Conservation (phyloP, 2,888 invertebrate genomes). For the Nudaria mundana region DNA sequence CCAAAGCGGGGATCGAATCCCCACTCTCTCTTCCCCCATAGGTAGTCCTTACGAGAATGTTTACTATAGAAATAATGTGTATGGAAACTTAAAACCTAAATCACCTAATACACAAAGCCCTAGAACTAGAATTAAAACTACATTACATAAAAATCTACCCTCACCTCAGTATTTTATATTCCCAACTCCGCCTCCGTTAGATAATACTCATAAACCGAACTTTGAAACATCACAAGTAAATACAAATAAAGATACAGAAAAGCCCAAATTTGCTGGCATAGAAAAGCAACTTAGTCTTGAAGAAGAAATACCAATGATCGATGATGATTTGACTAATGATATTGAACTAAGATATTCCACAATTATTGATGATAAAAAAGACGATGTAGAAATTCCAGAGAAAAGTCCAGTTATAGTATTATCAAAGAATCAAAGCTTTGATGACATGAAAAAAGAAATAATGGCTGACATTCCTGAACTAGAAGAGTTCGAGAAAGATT, state of each 20-base stretch:
- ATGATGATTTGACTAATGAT: conserved; percentile 71
- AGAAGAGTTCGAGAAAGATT: conserved; percentile 77
- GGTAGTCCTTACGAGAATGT: conserved; percentile 84
- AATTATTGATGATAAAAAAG: conserved; percentile 41
- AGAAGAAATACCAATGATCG: conserved; percentile 79
- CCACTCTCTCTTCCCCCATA: conserved; percentile 44
- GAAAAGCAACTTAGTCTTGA: conserved; percentile 75
- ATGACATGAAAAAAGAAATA: conserved; percentile 73
- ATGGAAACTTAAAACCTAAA: conserved; percentile 60
- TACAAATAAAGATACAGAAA: conserved; percentile 14
- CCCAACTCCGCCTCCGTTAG: conserved; percentile 65
- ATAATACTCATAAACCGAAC: conserved; percentile 49
- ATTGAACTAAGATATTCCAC: conserved; percentile 68
- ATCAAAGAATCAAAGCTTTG: conserved; percentile 67
- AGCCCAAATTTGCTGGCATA: conserved; percentile 56
- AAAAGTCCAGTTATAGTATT: conserved; percentile 30
- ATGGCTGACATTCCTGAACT: conserved; percentile 78
- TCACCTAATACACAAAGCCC: conserved; percentile 79
- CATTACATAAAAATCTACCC: conserved; percentile 71
- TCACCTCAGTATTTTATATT: conserved; percentile 76
- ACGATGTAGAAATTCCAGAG: conserved; percentile 29
- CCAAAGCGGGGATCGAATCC: conserved; percentile 40
- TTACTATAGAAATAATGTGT: conserved; percentile 60
- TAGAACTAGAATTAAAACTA: conserved; percentile 83
- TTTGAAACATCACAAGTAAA: conserved; percentile 27